Evolutionary conservation across 2,797 vertebrate genomes (phyloP).

Genomic region (Pangasius macronema): DNA sequence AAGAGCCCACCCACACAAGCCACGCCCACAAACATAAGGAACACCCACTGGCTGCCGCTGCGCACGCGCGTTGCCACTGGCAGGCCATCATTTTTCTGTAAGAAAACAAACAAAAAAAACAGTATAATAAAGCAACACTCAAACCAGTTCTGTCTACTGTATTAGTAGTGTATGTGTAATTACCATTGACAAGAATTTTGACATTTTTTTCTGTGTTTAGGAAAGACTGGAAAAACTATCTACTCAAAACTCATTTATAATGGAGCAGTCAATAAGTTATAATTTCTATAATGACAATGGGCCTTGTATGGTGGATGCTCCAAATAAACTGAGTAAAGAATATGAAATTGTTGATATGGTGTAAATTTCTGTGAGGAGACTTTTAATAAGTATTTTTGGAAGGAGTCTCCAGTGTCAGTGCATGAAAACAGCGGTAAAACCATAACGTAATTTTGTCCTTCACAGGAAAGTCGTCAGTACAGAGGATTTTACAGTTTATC

Average conservation of each 20-base stretch:
- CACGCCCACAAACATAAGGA: conserved; percentile 84
- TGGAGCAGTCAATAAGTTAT: neutral
- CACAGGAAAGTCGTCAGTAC: neutral
- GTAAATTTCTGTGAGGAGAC: neutral
- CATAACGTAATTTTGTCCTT: neutral
- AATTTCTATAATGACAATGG: neutral
- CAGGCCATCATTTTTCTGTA: conserved; percentile 77
- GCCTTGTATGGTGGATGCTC: neutral
- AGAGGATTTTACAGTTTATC: neutral
- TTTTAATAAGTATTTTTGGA: neutral
- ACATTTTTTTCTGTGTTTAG: neutral
- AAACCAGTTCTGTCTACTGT: no score
- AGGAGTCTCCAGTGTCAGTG: neutral
- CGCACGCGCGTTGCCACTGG: conserved; percentile 71
- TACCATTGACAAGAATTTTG: neutral
- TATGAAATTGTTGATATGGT: neutral
- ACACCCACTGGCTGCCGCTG: conserved; percentile 80
- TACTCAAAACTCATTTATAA: neutral
- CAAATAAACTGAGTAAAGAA: neutral
- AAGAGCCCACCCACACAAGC: conserved; percentile 84
- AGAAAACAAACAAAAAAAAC: neutral
- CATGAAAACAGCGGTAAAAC: neutral
- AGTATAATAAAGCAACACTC: neutral
- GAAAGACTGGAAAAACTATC: neutral
- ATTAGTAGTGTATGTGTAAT: neutral